phyloP scores from a whole-genome alignment of 2,113 vertebrate species.

The Cebidichthys violaceus region DNA sequence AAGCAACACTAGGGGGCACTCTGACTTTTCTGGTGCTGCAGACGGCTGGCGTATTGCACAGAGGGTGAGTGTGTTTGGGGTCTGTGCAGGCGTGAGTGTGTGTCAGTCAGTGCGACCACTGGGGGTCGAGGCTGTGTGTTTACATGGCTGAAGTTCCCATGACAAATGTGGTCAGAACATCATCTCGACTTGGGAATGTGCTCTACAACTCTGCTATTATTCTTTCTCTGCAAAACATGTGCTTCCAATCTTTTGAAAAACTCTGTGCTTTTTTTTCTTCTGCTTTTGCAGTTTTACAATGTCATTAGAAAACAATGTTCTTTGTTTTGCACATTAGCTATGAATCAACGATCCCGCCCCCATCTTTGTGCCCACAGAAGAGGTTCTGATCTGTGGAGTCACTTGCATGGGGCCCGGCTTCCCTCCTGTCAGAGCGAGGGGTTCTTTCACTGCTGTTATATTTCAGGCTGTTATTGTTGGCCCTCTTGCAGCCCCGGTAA shows the following conservation, averaged over 20 bases:
- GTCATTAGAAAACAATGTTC: conserved; percentile 91
- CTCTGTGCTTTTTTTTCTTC: conserved; percentile 81
- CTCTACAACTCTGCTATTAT: conserved; percentile 83
- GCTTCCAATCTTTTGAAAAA: conserved; percentile 91
- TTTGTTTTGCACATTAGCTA: conserved; percentile 91
- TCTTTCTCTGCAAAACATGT: conserved; percentile 86
- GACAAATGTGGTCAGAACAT: conserved; percentile 90
- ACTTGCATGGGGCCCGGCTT: conserved; percentile 76
- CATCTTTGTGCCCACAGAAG: conserved; percentile 85
- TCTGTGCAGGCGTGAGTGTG: conserved; percentile 13
- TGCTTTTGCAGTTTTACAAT: conserved; percentile 81
- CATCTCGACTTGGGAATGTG: conserved; percentile 85
- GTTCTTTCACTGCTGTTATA: conserved; percentile 85
- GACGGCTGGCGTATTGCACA: conserved; percentile 19
- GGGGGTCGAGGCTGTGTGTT: conserved; percentile 76
- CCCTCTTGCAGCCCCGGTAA: conserved; percentile 85
- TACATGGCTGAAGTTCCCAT: conserved; percentile 91
- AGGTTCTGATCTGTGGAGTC: conserved; percentile 88
- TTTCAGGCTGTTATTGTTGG: conserved; percentile 98
- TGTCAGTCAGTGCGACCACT: conserved; percentile 39
- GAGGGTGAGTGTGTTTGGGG: conserved; percentile 15
- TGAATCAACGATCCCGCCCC: conserved; percentile 87
- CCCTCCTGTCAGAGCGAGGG: conserved; percentile 70
- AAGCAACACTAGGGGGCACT: conserved; percentile 78
- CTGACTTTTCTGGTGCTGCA: conserved; percentile 57